Percentiles rank a stretch among this genome's conserved stretches.
Evolutionary conservation across 1,140 invertebrate species (phyloP).

Genomic region (Matsumurasca onukii): DNA sequence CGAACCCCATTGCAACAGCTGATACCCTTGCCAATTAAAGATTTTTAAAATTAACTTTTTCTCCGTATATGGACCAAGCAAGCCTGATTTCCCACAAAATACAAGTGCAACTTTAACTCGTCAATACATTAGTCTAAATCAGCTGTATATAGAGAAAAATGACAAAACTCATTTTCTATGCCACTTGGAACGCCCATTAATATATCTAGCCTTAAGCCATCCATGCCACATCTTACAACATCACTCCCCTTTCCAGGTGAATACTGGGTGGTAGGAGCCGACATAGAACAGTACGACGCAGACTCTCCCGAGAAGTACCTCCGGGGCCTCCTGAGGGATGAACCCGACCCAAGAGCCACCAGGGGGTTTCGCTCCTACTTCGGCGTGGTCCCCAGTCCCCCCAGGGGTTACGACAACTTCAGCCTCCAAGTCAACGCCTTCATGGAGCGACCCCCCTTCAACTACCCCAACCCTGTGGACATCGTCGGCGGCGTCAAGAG

Average conservation of each 20-base stretch:
- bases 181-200: too few relatives aligned
- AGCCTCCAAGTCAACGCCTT: constrained; percentile 73
- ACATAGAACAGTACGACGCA: constrained; percentile 82
- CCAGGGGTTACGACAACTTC: constrained; percentile 70
- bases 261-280: constrained; percentile 88
- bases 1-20: too few relatives aligned
- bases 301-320: constrained; percentile 74
- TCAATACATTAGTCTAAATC: too few relatives aligned
- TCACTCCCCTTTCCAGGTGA: constrained; percentile 60
- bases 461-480: constrained; percentile 76
- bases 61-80: too few relatives aligned
- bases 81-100: too few relatives aligned
- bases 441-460: constrained; percentile 79
- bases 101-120: too few relatives aligned
- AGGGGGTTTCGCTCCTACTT: constrained; percentile 71
- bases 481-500: constrained; percentile 68
- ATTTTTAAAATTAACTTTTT: too few relatives aligned
- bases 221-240: too few relatives aligned
- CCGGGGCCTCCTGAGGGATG: constrained; percentile 65
- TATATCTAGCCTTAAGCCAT: too few relatives aligned
- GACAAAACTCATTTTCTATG: too few relatives aligned
- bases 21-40: too few relatives aligned
- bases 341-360: constrained; percentile 54
- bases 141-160: too few relatives aligned
- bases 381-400: constrained; percentile 67